Evolutionary conservation across 1,140 invertebrate species (phyloP).

Genomic region (Argopecten irradians): DNA sequence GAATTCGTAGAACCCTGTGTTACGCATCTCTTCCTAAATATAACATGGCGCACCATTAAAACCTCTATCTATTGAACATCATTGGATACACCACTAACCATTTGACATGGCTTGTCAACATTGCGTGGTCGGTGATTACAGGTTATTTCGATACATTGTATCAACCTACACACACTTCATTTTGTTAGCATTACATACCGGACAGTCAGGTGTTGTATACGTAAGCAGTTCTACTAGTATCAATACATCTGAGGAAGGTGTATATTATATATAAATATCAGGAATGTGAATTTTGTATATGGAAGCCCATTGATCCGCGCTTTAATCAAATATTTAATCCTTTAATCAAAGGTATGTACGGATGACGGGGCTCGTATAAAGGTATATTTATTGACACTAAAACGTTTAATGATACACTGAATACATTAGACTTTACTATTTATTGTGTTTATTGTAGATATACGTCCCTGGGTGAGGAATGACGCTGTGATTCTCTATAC

Average conservation of each 20-base stretch:
- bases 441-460: too few species aligned
- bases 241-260: neutral
- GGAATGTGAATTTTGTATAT: neutral
- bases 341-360: neutral
- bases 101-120: constrained; percentile 15
- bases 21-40: neutral
- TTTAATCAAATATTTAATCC: constrained; percentile 4
- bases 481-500: neutral
- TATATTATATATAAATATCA: neutral
- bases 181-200: neutral
- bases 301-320: neutral
- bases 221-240: neutral
- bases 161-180: neutral
- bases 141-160: neutral
- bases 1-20: neutral
- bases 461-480: neutral
- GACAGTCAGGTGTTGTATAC: neutral
- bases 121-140: neutral
- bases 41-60: neutral
- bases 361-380: neutral
- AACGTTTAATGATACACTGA: neutral
- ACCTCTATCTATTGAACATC: neutral
- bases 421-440: neutral
- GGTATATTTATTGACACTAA: neutral
- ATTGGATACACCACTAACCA: neutral